phyloP scores from a whole-genome alignment of 2,797 vertebrate species.

The Numenius phaeopus region DNA sequence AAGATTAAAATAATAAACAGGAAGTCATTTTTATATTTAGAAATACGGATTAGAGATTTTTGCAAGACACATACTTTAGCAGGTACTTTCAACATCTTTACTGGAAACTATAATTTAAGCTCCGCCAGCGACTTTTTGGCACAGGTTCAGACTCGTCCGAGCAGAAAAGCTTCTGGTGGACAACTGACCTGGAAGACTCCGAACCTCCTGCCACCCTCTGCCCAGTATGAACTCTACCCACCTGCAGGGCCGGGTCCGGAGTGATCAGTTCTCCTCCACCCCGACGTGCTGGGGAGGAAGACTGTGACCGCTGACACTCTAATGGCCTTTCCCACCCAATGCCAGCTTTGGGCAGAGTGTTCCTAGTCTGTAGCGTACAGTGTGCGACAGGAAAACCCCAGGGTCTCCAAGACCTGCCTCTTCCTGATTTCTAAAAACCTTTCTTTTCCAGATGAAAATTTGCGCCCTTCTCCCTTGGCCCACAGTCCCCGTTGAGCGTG shows the following conservation, averaged over 20 bases:
- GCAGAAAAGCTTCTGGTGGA: neutral
- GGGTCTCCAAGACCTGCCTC: neutral
- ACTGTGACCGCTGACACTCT: rapidly evolving
- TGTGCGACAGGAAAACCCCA: rapidly evolving
- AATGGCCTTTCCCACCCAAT: neutral
- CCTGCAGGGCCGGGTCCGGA: neutral
- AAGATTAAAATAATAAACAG: conserved; percentile 73
- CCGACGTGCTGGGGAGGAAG: neutral
- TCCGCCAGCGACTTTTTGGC: conserved; percentile 42
- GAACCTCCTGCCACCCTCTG: neutral
- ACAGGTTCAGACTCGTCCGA: neutral
- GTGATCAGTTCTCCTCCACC: neutral
- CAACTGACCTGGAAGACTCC: neutral
- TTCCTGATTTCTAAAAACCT: neutral
- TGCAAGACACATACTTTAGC: conserved; percentile 36
- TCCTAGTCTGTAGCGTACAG: neutral
- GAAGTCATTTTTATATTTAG: conserved; percentile 75
- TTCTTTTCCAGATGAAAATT: neutral
- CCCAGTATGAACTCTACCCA: neutral
- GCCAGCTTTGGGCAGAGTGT: neutral
- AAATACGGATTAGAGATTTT: conserved; percentile 73
- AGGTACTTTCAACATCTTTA: conserved; percentile 61
- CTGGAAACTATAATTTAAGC: conserved; percentile 69
- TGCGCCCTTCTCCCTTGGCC: neutral
- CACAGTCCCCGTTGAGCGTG: neutral